Evolutionary conservation across 2,113 vertebrate genomes (phyloP).

Genomic region (Psilopogon haemacephalus): DNA sequence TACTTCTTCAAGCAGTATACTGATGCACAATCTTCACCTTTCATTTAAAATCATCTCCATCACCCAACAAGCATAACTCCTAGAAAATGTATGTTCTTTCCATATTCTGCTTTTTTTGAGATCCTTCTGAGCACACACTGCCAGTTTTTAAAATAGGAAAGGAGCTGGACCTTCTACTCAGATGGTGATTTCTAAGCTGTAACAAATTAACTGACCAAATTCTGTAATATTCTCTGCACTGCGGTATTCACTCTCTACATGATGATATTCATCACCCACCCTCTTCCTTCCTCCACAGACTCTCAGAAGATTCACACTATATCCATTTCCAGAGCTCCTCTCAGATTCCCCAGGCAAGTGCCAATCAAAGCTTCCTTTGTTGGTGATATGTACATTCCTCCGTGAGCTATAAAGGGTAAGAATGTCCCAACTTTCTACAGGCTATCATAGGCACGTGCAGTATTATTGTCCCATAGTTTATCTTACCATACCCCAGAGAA

Average conservation of each 20-base stretch:
- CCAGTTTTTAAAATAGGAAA: not conserved
- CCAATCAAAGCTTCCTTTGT: constrained; percentile 60
- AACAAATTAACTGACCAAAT: constrained; percentile 1
- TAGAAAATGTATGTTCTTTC: not conserved
- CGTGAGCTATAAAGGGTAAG: constrained; percentile 59
- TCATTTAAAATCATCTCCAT: not conserved
- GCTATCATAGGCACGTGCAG: constrained; percentile 67
- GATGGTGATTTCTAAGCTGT: not conserved
- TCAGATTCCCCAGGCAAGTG: constrained; percentile 52
- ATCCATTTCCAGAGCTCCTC: constrained; percentile 47
- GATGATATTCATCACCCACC: constrained; percentile 24
- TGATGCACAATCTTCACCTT: not conserved
- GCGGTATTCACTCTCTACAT: not conserved
- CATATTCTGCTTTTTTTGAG: not conserved
- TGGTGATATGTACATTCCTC: constrained; percentile 47
- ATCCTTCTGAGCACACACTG: not conserved
- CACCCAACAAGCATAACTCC: not conserved
- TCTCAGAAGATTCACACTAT: constrained; percentile 64
- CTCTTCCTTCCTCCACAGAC: constrained; percentile 64
- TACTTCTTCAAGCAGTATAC: not conserved
- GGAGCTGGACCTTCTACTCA: not conserved
- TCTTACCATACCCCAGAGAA: constrained; percentile 68
- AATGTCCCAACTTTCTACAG: constrained; percentile 55
- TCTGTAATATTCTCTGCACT: not conserved
- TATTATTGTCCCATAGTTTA: constrained; percentile 73